phyloP scores from a whole-genome alignment of 2,113 vertebrate genomes.

The Trichechus manatus region DNA sequence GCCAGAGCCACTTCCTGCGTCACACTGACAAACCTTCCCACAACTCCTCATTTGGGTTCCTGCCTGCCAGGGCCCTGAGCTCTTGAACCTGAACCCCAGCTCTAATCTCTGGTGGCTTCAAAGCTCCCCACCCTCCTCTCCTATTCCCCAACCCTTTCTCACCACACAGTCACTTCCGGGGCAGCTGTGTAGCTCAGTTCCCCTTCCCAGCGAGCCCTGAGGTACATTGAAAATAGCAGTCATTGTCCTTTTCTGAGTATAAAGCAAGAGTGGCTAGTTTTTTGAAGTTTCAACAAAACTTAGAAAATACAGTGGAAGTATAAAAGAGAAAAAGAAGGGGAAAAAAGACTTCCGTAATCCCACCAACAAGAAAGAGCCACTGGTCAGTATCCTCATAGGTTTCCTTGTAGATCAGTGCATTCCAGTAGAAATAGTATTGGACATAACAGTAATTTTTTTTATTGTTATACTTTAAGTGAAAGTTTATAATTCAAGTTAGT shows the following conservation, averaged over 20 bases:
- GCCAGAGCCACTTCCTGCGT: neutral
- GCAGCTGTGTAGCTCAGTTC: neutral
- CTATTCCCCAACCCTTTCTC: neutral
- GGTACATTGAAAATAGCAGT: rapidly evolving
- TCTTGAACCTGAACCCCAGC: neutral
- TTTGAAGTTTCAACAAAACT: neutral
- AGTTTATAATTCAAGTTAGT: too few relatives aligned
- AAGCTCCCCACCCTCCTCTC: neutral
- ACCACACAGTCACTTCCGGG: neutral
- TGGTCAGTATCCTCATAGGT: rapidly evolving
- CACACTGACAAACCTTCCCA: neutral
- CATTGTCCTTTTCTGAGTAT: neutral
- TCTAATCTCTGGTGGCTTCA: neutral
- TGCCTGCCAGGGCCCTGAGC: neutral
- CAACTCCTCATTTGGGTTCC: neutral
- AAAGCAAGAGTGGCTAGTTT: neutral
- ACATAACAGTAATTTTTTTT: too few relatives aligned
- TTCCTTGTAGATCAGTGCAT: neutral
- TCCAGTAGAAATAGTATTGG: rapidly evolving
- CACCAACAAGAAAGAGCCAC: neutral
- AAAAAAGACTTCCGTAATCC: neutral
- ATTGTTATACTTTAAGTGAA: too few relatives aligned
- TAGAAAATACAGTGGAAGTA: neutral
- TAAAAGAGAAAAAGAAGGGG: neutral
- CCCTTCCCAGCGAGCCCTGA: neutral